phyloP scores from a whole-genome alignment of 1,140 invertebrate genomes.

The Drosophila carrolli region DNA sequence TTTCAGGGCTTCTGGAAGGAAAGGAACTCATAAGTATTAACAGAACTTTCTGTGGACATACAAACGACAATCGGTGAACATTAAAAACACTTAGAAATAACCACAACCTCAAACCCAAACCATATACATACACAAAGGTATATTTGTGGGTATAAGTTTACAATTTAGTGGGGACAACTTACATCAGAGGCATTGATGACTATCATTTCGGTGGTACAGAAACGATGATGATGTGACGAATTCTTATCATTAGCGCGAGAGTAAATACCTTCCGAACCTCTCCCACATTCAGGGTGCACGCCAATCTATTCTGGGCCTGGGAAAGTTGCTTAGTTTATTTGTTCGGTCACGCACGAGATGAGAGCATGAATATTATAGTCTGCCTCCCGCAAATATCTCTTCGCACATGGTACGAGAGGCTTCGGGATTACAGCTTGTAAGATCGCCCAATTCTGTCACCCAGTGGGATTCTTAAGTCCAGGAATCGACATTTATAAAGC shows the following conservation, averaged over 20 bases:
- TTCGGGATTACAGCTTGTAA: not conserved
- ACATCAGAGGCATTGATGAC: conserved; percentile 75
- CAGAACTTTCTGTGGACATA: not conserved
- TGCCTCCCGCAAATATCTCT: conserved; percentile 2
- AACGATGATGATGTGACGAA: conserved; percentile 55
- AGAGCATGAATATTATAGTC: conserved; percentile 57
- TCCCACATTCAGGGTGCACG: conserved; percentile 44
- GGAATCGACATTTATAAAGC: not conserved
- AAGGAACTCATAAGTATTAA: conserved; percentile 7
- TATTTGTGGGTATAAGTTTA: not conserved
- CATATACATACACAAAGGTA: conserved; percentile 6
- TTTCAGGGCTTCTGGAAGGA: conserved; percentile 32
- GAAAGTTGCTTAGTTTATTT: conserved; percentile 38
- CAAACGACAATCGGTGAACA: not conserved
- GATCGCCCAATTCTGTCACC: not conserved
- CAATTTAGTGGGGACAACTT: conserved; percentile 49
- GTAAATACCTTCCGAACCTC: conserved; percentile 20
- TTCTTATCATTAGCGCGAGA: conserved; percentile 68
- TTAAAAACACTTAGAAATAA: conserved; percentile 6
- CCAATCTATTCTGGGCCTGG: conserved; percentile 24
- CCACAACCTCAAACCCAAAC: conserved; percentile 14
- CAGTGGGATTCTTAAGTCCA: not conserved
- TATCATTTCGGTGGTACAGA: conserved; percentile 63
- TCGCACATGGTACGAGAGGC: not conserved
- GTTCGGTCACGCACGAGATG: conserved; percentile 61